Base-by-base conservation (phyloP, 2,888 invertebrate species). In the Acanthococcus lagerstroemiae region DNA sequence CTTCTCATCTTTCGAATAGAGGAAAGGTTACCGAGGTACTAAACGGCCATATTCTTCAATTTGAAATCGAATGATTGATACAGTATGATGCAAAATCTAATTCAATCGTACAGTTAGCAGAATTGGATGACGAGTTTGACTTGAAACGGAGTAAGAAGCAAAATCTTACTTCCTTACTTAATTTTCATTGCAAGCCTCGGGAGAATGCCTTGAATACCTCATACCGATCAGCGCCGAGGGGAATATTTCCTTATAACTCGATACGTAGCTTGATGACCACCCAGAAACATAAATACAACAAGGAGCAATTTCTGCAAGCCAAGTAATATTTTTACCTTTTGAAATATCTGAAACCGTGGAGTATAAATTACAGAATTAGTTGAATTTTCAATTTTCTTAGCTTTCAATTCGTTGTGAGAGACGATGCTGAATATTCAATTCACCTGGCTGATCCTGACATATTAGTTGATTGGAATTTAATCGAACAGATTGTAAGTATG, bases 351-450 rank as follows among this genome's bases (percentile, higher is more conserved):
- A n/a, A 4, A 9, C 45, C 37, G 4, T 46, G 19, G 6, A 15
- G n/a, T 46, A 25, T 30, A 2, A 15, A 37, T 37, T 37, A 37
- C 37, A 9, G 37, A 37, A 37, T 7, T 37, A 9, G 15, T 37
- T 37, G 15, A 37, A 48, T 2, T 19, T n/a, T 48, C 19, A 22
- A 22, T 52, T 67, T 67, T 45, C 67, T 48, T 57, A 91, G 94
- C 79, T 96, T 95, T 77, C 95, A 96, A 79, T 96, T 96, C 83
- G 86, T 96, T 74, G 92, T 96, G 70, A 86, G 85, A 74, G 82
- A 84, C 71, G 83, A 82, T 74, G 87, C 86, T 60, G 88, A 94
- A 77, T 92, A 91, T 76, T 80, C 83, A 71, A 81, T 83, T 21
- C 87, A 91, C 75, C 77, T 86, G 73, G 81, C 83, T 71, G 88